phyloP scores from a whole-genome alignment of 2,888 invertebrate genomes.

The Ceraclea dissimilis region DNA sequence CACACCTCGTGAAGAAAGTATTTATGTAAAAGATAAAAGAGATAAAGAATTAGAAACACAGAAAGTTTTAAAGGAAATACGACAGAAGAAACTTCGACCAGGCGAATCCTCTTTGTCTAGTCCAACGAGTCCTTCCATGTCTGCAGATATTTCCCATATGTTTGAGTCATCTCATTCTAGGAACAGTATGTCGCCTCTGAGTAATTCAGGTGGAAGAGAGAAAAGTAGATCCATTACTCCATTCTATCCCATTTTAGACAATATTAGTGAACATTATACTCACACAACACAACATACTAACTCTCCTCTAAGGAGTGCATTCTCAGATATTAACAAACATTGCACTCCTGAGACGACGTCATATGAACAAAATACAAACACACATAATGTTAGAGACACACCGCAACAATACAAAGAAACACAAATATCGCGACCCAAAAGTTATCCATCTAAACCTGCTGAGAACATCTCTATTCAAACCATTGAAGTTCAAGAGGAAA shows the following conservation, averaged over 20 bases:
- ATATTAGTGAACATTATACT: constrained; percentile 44
- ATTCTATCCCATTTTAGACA: constrained; percentile 46
- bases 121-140: constrained; percentile 33
- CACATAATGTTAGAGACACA: background rate
- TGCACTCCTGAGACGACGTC: background rate
- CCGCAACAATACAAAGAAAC: constrained; percentile 35
- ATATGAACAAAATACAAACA: background rate
- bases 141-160: constrained; percentile 29
- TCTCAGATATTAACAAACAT: constrained; percentile 20
- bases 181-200: constrained; percentile 35
- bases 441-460: constrained; percentile 44
- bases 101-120: constrained; percentile 33
- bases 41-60: constrained; percentile 63
- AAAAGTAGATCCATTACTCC: constrained; percentile 45
- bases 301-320: constrained; percentile 8
- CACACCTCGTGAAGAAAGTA: constrained; percentile 57
- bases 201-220: constrained; percentile 35
- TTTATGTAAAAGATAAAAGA: constrained; percentile 50
- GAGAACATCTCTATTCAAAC: constrained; percentile 23
- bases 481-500: background rate
- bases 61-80: constrained; percentile 57
- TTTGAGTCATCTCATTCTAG: constrained; percentile 31
- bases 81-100: constrained; percentile 50
- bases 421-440: constrained; percentile 48
- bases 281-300: constrained; percentile 30